Percentiles rank a stretch among this genome's conserved stretches.
Conservation (phyloP, 2,113 vertebrate genomes). For the Cyprinodon brontotheroides region DNA sequence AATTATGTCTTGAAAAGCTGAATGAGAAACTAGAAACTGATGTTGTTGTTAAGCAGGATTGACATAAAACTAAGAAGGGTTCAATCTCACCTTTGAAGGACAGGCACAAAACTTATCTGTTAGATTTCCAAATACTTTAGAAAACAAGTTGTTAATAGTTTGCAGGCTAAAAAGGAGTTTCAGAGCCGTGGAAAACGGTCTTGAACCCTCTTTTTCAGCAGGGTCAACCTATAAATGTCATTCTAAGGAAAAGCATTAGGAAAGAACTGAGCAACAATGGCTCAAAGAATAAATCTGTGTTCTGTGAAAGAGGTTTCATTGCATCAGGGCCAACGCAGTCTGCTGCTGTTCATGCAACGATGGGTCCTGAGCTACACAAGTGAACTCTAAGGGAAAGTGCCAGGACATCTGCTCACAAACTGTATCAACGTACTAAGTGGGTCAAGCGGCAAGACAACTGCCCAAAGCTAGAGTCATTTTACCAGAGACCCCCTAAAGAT, state of each 20-base stretch:
- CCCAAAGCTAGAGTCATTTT: background rate
- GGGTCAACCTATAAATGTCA: background rate
- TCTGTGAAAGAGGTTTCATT: background rate
- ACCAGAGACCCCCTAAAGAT: background rate
- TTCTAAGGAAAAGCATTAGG: background rate
- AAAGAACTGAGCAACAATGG: background rate
- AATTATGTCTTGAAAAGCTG: background rate
- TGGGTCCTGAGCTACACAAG: background rate
- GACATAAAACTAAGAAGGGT: background rate
- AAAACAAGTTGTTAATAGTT: background rate
- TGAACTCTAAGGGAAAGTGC: background rate
- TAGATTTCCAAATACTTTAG: background rate
- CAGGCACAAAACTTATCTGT: background rate
- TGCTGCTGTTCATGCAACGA: background rate
- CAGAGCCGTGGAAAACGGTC: background rate
- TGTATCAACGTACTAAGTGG: conserved; percentile 1
- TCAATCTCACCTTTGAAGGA: background rate
- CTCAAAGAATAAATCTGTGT: background rate
- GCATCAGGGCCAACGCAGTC: background rate
- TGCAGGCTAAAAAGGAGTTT: background rate
- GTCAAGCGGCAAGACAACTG: conserved; percentile 9
- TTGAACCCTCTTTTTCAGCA: background rate
- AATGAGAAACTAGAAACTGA: background rate
- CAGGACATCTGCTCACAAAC: background rate
- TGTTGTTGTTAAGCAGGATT: background rate